Conservation (phyloP, 2,797 vertebrate species). For the Champsocephalus esox region DNA sequence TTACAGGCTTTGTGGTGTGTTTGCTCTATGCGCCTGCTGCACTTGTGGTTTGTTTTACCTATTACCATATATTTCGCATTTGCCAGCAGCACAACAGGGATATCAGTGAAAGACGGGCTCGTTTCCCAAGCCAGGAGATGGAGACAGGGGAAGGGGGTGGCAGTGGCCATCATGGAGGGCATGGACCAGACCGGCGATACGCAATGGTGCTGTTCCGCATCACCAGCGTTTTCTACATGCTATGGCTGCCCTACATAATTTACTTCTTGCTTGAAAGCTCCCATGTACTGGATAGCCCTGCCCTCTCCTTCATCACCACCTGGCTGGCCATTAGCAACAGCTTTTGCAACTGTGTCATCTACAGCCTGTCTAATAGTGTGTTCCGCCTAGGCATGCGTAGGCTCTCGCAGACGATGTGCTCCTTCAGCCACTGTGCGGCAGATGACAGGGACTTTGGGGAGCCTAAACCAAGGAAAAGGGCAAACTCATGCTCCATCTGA, state of each 20-base stretch:
- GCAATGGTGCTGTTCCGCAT: slow-evolving; percentile 98
- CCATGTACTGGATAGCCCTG: slow-evolving; percentile 92
- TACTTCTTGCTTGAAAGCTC: slow-evolving; percentile 98
- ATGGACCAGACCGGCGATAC: slow-evolving; percentile 94
- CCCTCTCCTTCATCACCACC: slow-evolving; percentile 96
- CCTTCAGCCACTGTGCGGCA: slow-evolving; percentile 87
- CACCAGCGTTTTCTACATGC: slow-evolving; percentile 98
- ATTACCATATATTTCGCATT: slow-evolving; percentile 98
- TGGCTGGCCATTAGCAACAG: slow-evolving; percentile 99
- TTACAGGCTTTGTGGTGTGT: slow-evolving; percentile 97
- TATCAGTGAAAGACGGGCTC: slow-evolving; percentile 94
- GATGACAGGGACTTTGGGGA: slow-evolving; percentile 91
- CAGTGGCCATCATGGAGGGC: slow-evolving; percentile 86
- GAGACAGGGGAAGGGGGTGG: slow-evolving; percentile 87
- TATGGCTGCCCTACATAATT: slow-evolving; percentile 99
- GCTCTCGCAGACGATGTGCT: slow-evolving; percentile 94
- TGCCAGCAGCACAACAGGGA: slow-evolving; percentile 99
- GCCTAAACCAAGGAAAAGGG: slow-evolving; percentile 93
- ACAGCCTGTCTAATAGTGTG: slow-evolving; percentile 98
- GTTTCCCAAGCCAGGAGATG: slow-evolving; percentile 95
- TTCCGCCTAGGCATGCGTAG: slow-evolving; percentile 96
- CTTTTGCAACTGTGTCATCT: slow-evolving; percentile 99
- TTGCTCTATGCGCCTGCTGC: slow-evolving; percentile 97
- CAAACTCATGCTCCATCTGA: slow-evolving; percentile 97
- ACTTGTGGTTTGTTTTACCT: slow-evolving; percentile 97